These are phyloP conservation scores for Albula goreensis DNA, from an alignment of 2,113 vertebrate species.

Conservation along the genomic window DNA sequence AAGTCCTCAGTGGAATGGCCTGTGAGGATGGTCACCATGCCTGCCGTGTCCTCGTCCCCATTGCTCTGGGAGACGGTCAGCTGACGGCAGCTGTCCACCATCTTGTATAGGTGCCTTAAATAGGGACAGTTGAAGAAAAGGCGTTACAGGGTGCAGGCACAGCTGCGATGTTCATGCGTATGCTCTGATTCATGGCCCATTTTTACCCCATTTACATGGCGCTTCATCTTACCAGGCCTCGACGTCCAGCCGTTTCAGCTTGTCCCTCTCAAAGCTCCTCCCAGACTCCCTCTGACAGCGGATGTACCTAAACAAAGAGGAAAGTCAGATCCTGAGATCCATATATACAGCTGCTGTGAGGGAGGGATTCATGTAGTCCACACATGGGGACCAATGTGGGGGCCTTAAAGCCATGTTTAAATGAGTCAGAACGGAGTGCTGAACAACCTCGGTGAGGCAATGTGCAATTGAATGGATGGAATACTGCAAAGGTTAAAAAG, in stretches of 20 bases:
- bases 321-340: not conserved
- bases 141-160: not conserved
- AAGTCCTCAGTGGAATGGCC: conserved; percentile 80
- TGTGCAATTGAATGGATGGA: too few relatives aligned
- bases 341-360: too few relatives aligned
- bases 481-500: too few relatives aligned
- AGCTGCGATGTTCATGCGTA: not conserved
- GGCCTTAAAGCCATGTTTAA: too few relatives aligned
- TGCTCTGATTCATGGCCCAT: not conserved
- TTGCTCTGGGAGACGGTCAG: conserved; percentile 86
- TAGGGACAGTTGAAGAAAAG: not conserved
- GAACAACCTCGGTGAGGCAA: too few relatives aligned
- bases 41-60: conserved; percentile 87
- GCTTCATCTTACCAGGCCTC: conserved; percentile 82
- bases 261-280: conserved; percentile 89
- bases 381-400: too few relatives aligned
- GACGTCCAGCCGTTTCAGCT: conserved; percentile 88
- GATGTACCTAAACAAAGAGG: conserved; percentile 79
- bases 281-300: conserved; percentile 92
- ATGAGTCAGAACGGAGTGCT: too few relatives aligned
- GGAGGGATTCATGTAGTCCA: too few relatives aligned
- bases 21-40: conserved; percentile 95
- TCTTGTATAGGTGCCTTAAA: conserved; percentile 91
- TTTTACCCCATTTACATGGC: too few relatives aligned
- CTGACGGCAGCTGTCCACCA: conserved; percentile 94